Conservation (phyloP, 2,888 invertebrate genomes). For the Acronicta leporina region DNA sequence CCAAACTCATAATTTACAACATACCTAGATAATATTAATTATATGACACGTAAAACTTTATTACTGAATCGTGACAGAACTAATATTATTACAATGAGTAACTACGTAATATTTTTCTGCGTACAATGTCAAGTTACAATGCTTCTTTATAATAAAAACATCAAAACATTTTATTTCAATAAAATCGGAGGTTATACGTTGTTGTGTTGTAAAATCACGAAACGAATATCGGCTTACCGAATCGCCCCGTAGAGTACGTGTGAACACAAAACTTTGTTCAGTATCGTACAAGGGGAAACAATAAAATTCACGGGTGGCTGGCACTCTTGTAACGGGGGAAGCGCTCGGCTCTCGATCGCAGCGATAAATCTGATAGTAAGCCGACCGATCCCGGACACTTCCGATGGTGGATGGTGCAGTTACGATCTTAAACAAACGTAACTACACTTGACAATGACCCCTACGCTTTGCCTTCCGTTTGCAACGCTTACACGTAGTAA, state of each 20-base stretch:
- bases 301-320: slow-evolving; percentile 84
- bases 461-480: slow-evolving; percentile 28
- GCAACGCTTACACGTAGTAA: slow-evolving; percentile 25
- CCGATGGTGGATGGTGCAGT: slow-evolving; percentile 68
- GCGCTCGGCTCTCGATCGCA: slow-evolving; percentile 61
- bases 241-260: slow-evolving; percentile 52
- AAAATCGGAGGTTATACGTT: slow-evolving; percentile 24
- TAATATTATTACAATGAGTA: slow-evolving; percentile 29
- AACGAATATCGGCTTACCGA: slow-evolving; percentile 72
- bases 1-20: too few species aligned
- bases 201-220: slow-evolving; percentile 49
- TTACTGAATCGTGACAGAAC: slow-evolving; percentile 24
- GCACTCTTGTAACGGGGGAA: slow-evolving; percentile 59
- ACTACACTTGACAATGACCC: slow-evolving; percentile 55
- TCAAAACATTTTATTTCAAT: slow-evolving; percentile 8
- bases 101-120: slow-evolving; percentile 11
- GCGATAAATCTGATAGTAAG: slow-evolving; percentile 74
- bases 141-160: background rate
- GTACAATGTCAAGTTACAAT: slow-evolving; percentile 14
- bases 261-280: slow-evolving; percentile 77
- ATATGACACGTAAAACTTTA: slow-evolving; percentile 3
- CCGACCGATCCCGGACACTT: slow-evolving; percentile 69
- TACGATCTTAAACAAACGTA: slow-evolving; percentile 60
- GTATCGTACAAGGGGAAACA: slow-evolving; percentile 75
- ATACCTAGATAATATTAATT: too few species aligned